Percentiles rank a stretch among this genome's conserved stretches.
Conservation (phyloP, 2,888 invertebrate species). For the Lithophane semibrunnea region DNA sequence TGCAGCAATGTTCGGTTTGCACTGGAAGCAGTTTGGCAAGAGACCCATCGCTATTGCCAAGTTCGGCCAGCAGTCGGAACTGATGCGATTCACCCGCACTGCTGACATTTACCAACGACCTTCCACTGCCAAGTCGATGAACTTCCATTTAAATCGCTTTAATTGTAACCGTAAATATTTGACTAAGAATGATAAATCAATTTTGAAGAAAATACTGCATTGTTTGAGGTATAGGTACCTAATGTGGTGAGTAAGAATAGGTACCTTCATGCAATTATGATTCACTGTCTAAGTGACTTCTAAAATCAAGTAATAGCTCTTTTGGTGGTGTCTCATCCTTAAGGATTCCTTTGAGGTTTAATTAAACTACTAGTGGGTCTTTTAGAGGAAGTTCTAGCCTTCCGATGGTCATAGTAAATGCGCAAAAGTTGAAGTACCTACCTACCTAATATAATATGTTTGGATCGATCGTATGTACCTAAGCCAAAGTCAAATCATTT, state of each 20-base stretch:
- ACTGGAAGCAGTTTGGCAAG: conserved; percentile 55
- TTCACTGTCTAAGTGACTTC: conserved; percentile 19
- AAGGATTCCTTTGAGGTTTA: conserved; percentile 7
- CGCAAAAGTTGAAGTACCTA: conserved; percentile 6
- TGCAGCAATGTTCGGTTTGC: conserved; percentile 35
- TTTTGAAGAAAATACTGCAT: conserved; percentile 37
- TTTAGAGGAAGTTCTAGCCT: not conserved
- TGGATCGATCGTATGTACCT: conserved; percentile 52
- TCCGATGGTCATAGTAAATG: not conserved
- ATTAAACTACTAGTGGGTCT: not conserved
- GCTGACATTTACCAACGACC: conserved; percentile 58
- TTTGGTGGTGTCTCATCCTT: not conserved
- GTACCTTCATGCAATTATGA: conserved; percentile 15
- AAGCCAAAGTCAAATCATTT: too few relatives aligned
- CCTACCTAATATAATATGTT: conserved; percentile 58
- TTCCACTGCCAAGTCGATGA: conserved; percentile 57
- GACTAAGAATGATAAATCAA: conserved; percentile 30
- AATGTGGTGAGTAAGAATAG: conserved; percentile 8
- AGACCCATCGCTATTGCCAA: conserved; percentile 40
- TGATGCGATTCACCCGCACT: conserved; percentile 65
- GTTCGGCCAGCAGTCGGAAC: conserved; percentile 59
- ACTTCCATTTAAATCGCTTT: conserved; percentile 52
- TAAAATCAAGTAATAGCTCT: not conserved
- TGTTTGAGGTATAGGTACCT: conserved; percentile 11
- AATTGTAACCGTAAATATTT: conserved; percentile 54